Evolutionary conservation across 2,888 invertebrate species (phyloP).

Genomic region (Marronus borbonicus): DNA sequence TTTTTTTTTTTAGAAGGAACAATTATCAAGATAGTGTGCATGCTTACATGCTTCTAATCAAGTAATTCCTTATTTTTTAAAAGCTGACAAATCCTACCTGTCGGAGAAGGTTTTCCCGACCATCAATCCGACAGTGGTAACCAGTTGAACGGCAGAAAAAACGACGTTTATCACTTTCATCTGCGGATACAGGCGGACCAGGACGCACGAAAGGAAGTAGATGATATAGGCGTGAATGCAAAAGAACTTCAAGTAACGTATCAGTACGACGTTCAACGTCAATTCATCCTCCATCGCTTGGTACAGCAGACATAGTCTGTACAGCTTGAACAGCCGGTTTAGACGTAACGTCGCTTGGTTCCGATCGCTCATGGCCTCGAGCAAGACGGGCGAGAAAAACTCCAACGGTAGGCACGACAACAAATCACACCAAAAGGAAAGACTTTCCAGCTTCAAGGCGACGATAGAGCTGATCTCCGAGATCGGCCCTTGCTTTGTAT

Average conservation of each 20-base stretch:
- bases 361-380: conserved; percentile 32
- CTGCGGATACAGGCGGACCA: conserved; percentile 21
- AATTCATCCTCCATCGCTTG: conserved; percentile 34
- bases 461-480: conserved; percentile 46
- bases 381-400: conserved; percentile 48
- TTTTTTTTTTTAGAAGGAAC: no score
- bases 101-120: background rate
- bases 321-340: conserved; percentile 53
- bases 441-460: conserved; percentile 22
- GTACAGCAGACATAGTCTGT: conserved; percentile 35
- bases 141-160: conserved; percentile 30
- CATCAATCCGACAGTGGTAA: conserved; percentile 40
- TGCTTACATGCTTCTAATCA: background rate
- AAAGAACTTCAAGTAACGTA: conserved; percentile 46
- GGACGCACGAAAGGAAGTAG: conserved; percentile 45
- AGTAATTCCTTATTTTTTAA: background rate
- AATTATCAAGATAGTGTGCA: no score
- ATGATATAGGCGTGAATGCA: conserved; percentile 37
- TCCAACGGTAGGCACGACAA: conserved; percentile 53
- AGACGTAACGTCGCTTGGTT: conserved; percentile 39
- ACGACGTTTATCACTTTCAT: background rate
- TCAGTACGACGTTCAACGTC: conserved; percentile 31
- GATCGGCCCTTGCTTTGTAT: conserved; percentile 45
- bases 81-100: background rate
- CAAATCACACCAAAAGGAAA: conserved; percentile 49